Base-by-base conservation (phyloP, 2,797 vertebrate species). In the Limosa lapponica region DNA sequence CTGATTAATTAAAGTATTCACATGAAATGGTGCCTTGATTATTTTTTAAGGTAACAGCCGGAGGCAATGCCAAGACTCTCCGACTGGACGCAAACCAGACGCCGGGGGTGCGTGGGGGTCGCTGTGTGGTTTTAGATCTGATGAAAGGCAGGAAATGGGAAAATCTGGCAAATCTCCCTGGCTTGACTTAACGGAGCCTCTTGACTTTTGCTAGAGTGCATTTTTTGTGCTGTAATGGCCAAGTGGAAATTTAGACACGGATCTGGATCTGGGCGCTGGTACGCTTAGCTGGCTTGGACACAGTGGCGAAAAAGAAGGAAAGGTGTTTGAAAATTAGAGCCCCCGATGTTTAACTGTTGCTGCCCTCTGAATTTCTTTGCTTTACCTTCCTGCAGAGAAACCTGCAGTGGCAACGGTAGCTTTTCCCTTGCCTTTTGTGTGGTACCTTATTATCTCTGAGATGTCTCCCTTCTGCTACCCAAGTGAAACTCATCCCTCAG, bases 1-100 rank as follows among this genome's bases (percentile, higher is more conserved):
- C 97, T 97, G 97, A 98, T 98, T 98, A 97, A 97, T 97, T 98
- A 98, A 97, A 97, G 82, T 89, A 96, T 94, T 97, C 89, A 72
- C 71, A 25, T 97, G 94, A 96, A 97, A 95, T 89, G 87, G 90
- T 86, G 78, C 92, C 94, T 82, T 62, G 87, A 74, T 94, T 96
- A 55, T 96, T 97, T 96, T 96, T 97, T 90, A 97, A 97, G 95
- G 95, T 95, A 97, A 95, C 97, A 97, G 97, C 97, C 97, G 58
- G 49, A 62, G 83, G 95, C 77, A 72, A 97, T 90, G 89, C 96
- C 7, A 75, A 97, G 96, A 27, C 79, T 95, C 82, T 94, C 91
- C 15, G 90, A 91, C 86, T 96, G 98, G 98, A 98, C 78, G 75
- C 95, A 98, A 97, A 98, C 97, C 98, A 98, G 98, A 98, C 74